Evolutionary conservation across 2,113 vertebrate genomes (phyloP).

Genomic region (Neopipo cinnamomea): DNA sequence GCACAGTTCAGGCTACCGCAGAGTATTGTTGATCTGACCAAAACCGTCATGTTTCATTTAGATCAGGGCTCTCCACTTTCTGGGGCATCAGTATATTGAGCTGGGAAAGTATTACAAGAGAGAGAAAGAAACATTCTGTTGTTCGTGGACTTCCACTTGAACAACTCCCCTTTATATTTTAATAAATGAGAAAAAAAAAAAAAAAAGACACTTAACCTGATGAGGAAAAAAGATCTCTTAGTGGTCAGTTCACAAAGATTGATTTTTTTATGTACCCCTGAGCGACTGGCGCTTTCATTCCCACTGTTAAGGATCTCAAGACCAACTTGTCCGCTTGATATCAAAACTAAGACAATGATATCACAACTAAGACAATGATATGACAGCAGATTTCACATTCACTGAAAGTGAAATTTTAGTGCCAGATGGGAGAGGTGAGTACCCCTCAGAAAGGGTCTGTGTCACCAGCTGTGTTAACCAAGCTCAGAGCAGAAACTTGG

Average conservation of each 20-base stretch:
- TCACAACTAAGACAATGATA: neutral
- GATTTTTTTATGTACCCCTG: neutral
- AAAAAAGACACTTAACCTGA: neutral
- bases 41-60: neutral
- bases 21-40: neutral
- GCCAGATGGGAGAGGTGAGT: neutral
- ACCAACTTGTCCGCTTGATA: neutral
- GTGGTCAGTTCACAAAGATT: neutral
- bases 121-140: neutral
- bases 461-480: neutral
- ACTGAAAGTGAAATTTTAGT: neutral
- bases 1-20: neutral
- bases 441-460: neutral
- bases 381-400: neutral
- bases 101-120: neutral
- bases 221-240: accelerated
- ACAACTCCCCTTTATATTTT: neutral
- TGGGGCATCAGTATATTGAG: neutral
- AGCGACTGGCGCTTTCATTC: neutral
- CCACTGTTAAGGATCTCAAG: neutral
- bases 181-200: accelerated
- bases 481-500: neutral
- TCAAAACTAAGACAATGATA: neutral
- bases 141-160: neutral
- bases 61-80: neutral